Evolutionary conservation across 1,140 invertebrate species (phyloP), one percentile per base, ranked within the genome.

Genomic region (Bombus pascuorum): DNA sequence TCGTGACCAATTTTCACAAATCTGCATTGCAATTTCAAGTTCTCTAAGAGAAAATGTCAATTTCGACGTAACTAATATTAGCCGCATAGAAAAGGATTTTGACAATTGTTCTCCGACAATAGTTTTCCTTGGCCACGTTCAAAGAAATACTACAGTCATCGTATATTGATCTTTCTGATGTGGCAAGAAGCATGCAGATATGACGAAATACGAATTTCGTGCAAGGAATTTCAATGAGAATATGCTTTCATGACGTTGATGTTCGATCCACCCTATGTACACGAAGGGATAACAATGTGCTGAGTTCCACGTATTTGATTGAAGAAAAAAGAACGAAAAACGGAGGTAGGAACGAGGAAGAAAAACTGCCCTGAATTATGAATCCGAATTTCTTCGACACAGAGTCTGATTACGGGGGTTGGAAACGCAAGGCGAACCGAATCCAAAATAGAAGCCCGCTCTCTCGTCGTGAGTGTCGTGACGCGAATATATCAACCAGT

Each of bases 401-500:
- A 86, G 83, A 82, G 86, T 12, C 86, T 92, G 91, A 93, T 92
- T 86, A 89, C 72, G 86, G 72, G 90, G 92, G 87, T 86, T 90
- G 90, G 88, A 87, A 85, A 74, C 72, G 57, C 71, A 85, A 86
- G 80, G 53, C 79, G 87, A 78, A 57, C 37, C 65, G 83, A 86
- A 78, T 88, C 87, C 39, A 75, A 81, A 71, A 65, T 62, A 70
- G 25, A 75, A n/a, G 44, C 10, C 75, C n/a, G 32, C 65, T 18
- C 65, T 81, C 75, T 89, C 86, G 47, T 91, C 90, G 86, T 53
- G 47, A 53, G 47, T 53, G 47, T 84, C 94, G 94, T 94, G 94
- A 94, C 89, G 85, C 86, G 94, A 94, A 94, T 95, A 94, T 92
- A 93, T 92, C 91, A 91, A 90, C 89, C 39, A 62, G 57, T 87